Base-by-base conservation (phyloP, 2,113 vertebrate species). In the Ibidorhyncha struthersii region DNA sequence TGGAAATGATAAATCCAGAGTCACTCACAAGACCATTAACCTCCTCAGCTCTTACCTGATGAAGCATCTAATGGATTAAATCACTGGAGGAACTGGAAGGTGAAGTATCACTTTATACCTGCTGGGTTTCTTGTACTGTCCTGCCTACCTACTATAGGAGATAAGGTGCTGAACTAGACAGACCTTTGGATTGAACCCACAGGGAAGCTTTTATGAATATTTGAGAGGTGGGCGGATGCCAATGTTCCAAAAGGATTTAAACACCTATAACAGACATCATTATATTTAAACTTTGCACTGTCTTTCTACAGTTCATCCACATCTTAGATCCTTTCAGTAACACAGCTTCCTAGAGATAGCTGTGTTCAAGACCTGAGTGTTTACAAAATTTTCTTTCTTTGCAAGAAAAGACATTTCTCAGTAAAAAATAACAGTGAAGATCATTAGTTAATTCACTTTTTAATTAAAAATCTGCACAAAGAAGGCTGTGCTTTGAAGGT, bases 401-500 rank as follows among this genome's bases (percentile, higher is more conserved):
- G 3, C 10, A 71, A 79, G 6, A 34, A 41, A 82, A 71, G 1
- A 6, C 1, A 26, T 62, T 86, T 89, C 50, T 62, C 20, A 34
- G 30, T 40, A 61, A 14, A 79, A 85, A 81, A 61, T 8, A 50
- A 65, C 19, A 45, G 14, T 12, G 10, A 32, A 27, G 18, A 29
- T 45, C 4, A 43, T 5, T 11, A 58, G 3, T 5, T 27, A 4
- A 8, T 27, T 76, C 0, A 17, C 17, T 45, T 45, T 43, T 62
- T 25, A 14, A 26, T 1, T 22, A 53, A 49, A 55, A 74, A 79
- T 2, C 5, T 52, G 7, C 6, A 65, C 9, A 69, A 7, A 34
- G 1, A 10, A 52, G 2, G 0, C 13, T 69, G 3, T 34, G 4
- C 2, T 61, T 78, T 30, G 5, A 43, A 43, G 8, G 4, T 45